Evolutionary conservation across 1,140 invertebrate genomes (phyloP).

Genomic region (Galleria mellonella): DNA sequence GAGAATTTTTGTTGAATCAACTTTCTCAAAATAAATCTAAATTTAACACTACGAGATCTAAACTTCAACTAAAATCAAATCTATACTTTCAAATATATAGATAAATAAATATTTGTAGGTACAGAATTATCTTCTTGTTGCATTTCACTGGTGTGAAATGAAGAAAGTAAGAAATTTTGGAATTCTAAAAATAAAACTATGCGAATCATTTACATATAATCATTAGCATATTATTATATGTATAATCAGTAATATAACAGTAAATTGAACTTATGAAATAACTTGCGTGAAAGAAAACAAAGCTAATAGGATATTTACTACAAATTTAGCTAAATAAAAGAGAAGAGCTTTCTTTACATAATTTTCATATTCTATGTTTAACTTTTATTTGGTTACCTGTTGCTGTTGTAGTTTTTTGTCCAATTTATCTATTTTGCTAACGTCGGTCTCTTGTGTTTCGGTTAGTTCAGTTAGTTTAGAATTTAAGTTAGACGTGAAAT

Average conservation of each 20-base stretch:
- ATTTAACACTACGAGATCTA: constrained; percentile 19
- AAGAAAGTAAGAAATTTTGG: background rate
- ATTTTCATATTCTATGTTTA: background rate
- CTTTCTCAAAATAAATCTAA: constrained; percentile 2
- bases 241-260: too few species aligned
- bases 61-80: constrained; percentile 4
- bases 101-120: too few species aligned
- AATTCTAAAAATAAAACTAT: constrained; percentile 4
- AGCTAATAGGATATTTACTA: too few species aligned
- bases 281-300: too few species aligned
- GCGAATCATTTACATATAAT: background rate
- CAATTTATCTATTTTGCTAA: constrained; percentile 52
- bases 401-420: constrained; percentile 64
- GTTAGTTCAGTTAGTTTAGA: constrained; percentile 42
- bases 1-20: constrained; percentile 3
- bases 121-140: background rate
- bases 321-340: too few species aligned
- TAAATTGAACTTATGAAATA: too few species aligned
- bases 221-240: background rate
- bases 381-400: constrained; percentile 48
- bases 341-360: too few species aligned
- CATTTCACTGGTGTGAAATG: constrained; percentile 1
- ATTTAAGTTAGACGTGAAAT: constrained; percentile 43
- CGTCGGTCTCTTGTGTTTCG: constrained; percentile 18
- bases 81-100: too few species aligned